phyloP scores from a whole-genome alignment of 2,797 vertebrate genomes.

The Neostethus bicornis region DNA sequence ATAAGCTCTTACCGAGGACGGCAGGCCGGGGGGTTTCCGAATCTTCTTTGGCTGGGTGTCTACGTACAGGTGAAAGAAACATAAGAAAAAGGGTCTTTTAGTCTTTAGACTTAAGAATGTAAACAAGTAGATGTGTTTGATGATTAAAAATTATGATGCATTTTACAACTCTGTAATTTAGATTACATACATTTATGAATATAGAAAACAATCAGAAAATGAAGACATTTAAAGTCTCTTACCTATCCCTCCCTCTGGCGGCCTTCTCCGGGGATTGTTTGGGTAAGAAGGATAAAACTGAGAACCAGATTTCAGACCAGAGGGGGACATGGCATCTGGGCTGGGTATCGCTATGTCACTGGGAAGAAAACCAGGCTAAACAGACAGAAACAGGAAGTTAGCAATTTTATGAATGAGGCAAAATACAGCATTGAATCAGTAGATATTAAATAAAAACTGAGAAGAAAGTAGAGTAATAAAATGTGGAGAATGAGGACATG shows the following conservation, averaged over 20 bases:
- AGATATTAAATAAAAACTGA: conserved; percentile 63
- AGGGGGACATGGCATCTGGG: conserved; percentile 92
- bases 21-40: conserved; percentile 96
- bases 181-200: neutral
- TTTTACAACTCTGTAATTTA: neutral
- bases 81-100: conserved; percentile 19
- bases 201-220: neutral
- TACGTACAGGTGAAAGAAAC: conserved; percentile 54
- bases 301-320: conserved; percentile 87
- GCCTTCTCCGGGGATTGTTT: conserved; percentile 90
- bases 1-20: conserved; percentile 91
- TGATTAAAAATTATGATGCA: no score
- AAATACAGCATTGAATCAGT: conserved; percentile 42
- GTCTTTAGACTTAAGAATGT: neutral
- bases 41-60: conserved; percentile 97
- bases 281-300: conserved; percentile 92
- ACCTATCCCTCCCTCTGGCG: conserved; percentile 91
- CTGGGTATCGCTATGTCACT: conserved; percentile 90
- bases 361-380: conserved; percentile 89
- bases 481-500: neutral
- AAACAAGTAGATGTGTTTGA: neutral
- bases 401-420: conserved; percentile 18
- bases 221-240: conserved; percentile 36
- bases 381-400: conserved; percentile 37
- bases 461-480: conserved; percentile 18